Evolutionary conservation across 2,888 invertebrate genomes (phyloP), one percentile per base, ranked within the genome.

Genomic region (Kuschelorhynchus macadamiae): DNA sequence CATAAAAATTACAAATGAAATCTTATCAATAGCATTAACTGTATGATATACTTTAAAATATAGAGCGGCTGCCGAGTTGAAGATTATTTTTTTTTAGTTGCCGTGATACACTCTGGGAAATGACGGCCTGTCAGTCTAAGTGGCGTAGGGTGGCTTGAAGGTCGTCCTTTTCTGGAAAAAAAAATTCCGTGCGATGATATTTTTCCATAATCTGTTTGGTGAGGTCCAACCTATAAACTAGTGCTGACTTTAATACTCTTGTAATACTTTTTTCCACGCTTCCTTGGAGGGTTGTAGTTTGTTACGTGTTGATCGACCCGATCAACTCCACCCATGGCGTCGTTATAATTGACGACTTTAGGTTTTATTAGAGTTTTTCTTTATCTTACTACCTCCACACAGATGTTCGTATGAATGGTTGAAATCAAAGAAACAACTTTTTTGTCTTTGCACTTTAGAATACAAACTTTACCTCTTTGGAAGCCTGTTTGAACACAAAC

Each of bases 311-410:
- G 72, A 64, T 76, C 74, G n/a, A 76, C 59, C 30, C 73, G 44
- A 67, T 78, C 76, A 25, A 77, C 75, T 11, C 76, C 76, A 25
- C 75, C 75, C 75, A 77, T 77, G 3, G 74, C 77, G 50, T 72
- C 57, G 64, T 76, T 76, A 36, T 77, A 76, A 41, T 74, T 74
- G 7, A 74, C 76, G 3, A 76, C 69, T 56, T 63, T 66, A 16
- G 70, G 62, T 44, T 41, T 56, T 25, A n/a, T 20, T 12, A 56
- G 7, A 21, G 41, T 20, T n/a, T 33, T 7, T 44, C 44, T 36
- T 18, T 7, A 4, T 44, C 16, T 44, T 42, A 52, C 30, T 36
- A 36, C 12, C 12, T 11, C 36, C 36, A 36, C 36, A 36, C 36
- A 46, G 20, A 33, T 63, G 30, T 41, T 46, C 46, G 49, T 66